Evolutionary conservation across 2,113 vertebrate genomes (phyloP), one percentile per base, ranked within the genome.

Genomic region (Hypomesus transpacificus): DNA sequence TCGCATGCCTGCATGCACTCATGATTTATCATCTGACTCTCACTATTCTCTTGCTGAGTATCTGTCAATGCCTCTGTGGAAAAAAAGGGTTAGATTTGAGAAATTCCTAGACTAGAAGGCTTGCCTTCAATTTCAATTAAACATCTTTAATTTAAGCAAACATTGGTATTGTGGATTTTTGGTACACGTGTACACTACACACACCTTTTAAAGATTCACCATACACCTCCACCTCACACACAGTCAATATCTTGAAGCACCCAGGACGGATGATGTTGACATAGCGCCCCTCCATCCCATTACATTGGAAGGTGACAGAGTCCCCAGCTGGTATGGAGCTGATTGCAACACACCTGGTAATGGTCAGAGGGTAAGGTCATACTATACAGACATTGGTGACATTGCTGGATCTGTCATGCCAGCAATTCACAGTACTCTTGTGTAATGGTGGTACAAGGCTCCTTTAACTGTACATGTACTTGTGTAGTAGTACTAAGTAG

Each of bases 221-320:
- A 18, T 68, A 24, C 50, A 68, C 66, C 66, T 68, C 66, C 50
- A 68, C 66, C 51, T 68, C 66, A 68, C 66, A 68, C 46, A 68
- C 50, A 52, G 65, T 16, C 3, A 66, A 46, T 34, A 24, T 13
- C 39, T 57, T 57, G n/a, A 14, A 68, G 52, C 52, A 34, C 22
- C 66, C 66, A 11, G 24, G 66, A 20, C 22, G 53, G 52, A 68
- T 57, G 26, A 72, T 56, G 62, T 63, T 71, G 50, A 71, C 50
- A 17, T 63, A 71, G 70, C 51, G 70, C 7, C 71, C 71, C 31
- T 50, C 53, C 63, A 73, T 73, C 20, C 71, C 64, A 22, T 60
- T 5, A 22, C 71, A 74, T 21, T 67, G 54, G 65, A 60, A 74
- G 1, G 31, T 58, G 3, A 50, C 3, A 3, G 64, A 60, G n/a